phyloP scores from a whole-genome alignment of 2,888 invertebrate species.

The Archips crataeganus region DNA sequence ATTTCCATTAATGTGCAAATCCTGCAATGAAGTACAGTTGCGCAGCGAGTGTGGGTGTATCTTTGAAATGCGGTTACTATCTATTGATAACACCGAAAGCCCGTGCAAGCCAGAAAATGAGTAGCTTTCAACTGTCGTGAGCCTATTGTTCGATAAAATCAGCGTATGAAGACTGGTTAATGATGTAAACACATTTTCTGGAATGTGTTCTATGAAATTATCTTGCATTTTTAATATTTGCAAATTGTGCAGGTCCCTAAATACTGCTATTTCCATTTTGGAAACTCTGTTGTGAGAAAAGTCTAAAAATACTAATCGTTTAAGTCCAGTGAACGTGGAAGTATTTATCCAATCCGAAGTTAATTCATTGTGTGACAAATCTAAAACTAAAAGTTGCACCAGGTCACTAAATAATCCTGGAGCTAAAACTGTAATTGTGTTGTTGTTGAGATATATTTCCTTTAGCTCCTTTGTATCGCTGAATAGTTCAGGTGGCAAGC shows the following conservation, averaged over 20 bases:
- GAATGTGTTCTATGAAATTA: conserved; percentile 91
- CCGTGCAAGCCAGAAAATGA: conserved; percentile 92
- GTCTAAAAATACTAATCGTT: conserved; percentile 91
- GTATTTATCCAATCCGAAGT: conserved; percentile 94
- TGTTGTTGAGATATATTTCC: conserved; percentile 93
- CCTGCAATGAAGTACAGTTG: conserved; percentile 92
- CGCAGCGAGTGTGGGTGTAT: conserved; percentile 91
- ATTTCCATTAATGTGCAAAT: conserved; percentile 93
- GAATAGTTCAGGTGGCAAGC: conserved; percentile 93
- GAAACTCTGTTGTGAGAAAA: conserved; percentile 91
- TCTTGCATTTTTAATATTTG: conserved; percentile 93
- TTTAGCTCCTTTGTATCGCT: conserved; percentile 91
- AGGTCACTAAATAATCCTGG: conserved; percentile 92
- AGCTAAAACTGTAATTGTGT: conserved; percentile 92
- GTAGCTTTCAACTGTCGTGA: conserved; percentile 90
- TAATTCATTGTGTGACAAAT: conserved; percentile 92
- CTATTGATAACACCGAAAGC: conserved; percentile 91
- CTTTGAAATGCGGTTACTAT: conserved; percentile 91
- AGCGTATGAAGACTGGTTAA: conserved; percentile 92
- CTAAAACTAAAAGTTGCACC: conserved; percentile 90
- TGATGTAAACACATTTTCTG: conserved; percentile 92
- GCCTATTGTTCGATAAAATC: conserved; percentile 92
- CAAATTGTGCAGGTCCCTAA: conserved; percentile 91
- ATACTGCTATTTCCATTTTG: conserved; percentile 91
- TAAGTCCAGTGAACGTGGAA: conserved; percentile 91